A percentile compares a stretch with the other conserved stretches of the same genome.
Evolutionary conservation across 2,797 vertebrate genomes (phyloP).

Genomic region (Macropodus opercularis): DNA sequence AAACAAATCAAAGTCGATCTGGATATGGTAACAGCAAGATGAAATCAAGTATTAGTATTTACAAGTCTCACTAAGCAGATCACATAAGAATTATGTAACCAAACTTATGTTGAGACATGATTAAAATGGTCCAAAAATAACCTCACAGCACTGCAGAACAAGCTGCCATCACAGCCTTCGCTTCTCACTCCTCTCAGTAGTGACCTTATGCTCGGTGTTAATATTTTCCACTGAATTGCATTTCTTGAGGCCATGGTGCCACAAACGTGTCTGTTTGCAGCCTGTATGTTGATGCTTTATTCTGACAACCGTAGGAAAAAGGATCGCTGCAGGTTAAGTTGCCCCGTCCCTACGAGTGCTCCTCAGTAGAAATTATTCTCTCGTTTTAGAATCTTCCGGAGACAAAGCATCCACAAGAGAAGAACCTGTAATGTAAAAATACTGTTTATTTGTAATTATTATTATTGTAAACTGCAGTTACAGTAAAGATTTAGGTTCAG

Average conservation of each 20-base stretch:
- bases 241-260: not conserved
- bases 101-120: slow-evolving; percentile 17
- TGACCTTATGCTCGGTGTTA: not conserved
- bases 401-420: slow-evolving; percentile 5
- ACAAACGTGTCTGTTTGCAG: slow-evolving; percentile 15
- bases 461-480: not conserved
- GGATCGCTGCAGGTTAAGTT: slow-evolving; percentile 4
- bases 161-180: not conserved
- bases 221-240: slow-evolving; percentile 3
- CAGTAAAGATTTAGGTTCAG: not conserved
- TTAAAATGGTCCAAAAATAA: slow-evolving; percentile 40
- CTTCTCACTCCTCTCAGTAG: not conserved
- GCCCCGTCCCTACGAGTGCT: not conserved
- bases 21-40: slow-evolving; percentile 21
- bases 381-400: slow-evolving; percentile 24
- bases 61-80: slow-evolving; percentile 7
- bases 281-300: slow-evolving; percentile 11
- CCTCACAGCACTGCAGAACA: not conserved
- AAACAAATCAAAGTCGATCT: slow-evolving; percentile 22
- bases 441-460: not conserved
- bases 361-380: slow-evolving; percentile 4
- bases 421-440: slow-evolving; percentile 40
- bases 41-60: slow-evolving; percentile 9
- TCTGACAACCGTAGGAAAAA: slow-evolving; percentile 5
- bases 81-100: slow-evolving; percentile 30